Evolutionary conservation across 2,797 vertebrate genomes (phyloP).

Genomic region (Crax fasciolata): DNA sequence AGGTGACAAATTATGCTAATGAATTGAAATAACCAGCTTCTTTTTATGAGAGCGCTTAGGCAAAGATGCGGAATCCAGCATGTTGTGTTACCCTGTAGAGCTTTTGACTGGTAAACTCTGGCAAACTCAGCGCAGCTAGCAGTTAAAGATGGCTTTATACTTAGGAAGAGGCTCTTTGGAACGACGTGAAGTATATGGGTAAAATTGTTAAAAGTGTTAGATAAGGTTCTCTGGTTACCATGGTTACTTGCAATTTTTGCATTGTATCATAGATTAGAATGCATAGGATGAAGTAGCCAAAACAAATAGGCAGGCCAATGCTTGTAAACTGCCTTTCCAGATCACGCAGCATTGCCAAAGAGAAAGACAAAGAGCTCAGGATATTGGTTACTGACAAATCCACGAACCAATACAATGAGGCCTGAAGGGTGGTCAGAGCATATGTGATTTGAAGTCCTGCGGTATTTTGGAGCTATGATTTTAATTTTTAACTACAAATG

Average conservation of each 20-base stretch:
- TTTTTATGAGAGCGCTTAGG: constrained; percentile 55
- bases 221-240: constrained; percentile 78
- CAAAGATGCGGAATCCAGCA: constrained; percentile 45
- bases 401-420: constrained; percentile 33
- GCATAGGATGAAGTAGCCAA: constrained; percentile 74
- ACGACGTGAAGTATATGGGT: constrained; percentile 63
- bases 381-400: constrained; percentile 42
- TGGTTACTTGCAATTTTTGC: constrained; percentile 80
- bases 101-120: constrained; percentile 67
- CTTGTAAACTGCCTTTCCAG: constrained; percentile 63
- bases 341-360: background rate
- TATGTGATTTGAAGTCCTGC: background rate
- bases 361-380: constrained; percentile 47
- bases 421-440: background rate
- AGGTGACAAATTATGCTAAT: constrained; percentile 79
- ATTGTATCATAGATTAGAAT: constrained; percentile 74
- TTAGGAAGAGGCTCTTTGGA: constrained; percentile 70
- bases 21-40: constrained; percentile 74
- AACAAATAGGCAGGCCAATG: constrained; percentile 65
- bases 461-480: background rate
- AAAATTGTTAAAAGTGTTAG: constrained; percentile 44
- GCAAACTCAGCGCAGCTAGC: constrained; percentile 14
- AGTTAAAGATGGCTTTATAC: constrained; percentile 70
- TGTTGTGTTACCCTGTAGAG: constrained; percentile 61
- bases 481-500: constrained; percentile 24